phyloP scores from a whole-genome alignment of 1,140 invertebrate genomes.

The Thereuonema tuberculata region DNA sequence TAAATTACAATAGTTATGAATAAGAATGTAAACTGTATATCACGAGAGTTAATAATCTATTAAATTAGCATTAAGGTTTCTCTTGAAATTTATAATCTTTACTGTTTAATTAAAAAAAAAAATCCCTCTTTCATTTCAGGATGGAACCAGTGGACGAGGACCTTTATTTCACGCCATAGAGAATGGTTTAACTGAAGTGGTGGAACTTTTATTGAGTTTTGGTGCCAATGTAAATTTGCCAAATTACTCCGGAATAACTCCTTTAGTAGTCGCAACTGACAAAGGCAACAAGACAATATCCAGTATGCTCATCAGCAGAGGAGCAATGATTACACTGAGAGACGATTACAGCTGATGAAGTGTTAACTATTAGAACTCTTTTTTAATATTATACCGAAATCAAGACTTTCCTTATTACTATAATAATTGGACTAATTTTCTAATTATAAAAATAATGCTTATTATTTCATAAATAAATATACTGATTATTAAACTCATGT shows the following conservation, averaged over 20 bases:
- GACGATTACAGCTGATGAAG: neutral
- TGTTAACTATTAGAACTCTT: neutral
- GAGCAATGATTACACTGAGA: neutral
- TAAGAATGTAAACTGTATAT: too few species aligned
- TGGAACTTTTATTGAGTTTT: constrained; percentile 20
- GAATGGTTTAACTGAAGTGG: constrained; percentile 20
- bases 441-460: too few species aligned
- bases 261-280: constrained; percentile 24
- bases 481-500: too few species aligned
- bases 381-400: too few species aligned
- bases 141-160: constrained; percentile 28
- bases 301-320: constrained; percentile 7
- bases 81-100: neutral
- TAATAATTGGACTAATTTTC: too few species aligned
- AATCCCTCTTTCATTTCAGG: constrained; percentile 15
- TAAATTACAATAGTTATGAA: too few species aligned
- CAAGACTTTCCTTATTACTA: too few species aligned
- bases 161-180: constrained; percentile 27
- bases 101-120: neutral
- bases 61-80: neutral
- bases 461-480: too few species aligned
- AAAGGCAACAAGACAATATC: constrained; percentile 15
- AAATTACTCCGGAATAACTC: constrained; percentile 26
- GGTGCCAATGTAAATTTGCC: constrained; percentile 23
- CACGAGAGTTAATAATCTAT: too few species aligned